Conservation (phyloP, 2,113 vertebrate species). For the Struthidea cinerea region DNA sequence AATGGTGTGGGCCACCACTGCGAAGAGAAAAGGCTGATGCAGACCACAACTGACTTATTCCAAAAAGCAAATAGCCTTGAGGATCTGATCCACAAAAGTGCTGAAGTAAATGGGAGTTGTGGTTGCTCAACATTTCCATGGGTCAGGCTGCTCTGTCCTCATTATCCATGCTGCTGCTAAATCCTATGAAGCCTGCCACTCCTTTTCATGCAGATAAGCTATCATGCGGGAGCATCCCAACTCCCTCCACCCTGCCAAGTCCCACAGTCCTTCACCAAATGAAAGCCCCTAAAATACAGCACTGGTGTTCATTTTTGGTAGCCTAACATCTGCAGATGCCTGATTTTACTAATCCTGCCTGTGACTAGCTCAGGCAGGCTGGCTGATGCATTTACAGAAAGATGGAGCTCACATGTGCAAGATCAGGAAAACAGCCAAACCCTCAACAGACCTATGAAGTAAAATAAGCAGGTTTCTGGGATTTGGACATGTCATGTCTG, state of each 20-base stretch:
- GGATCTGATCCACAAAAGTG: not conserved
- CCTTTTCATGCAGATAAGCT: not conserved
- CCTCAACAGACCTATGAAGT: conserved; percentile 14
- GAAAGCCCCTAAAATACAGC: not conserved
- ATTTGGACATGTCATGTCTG: conserved; percentile 36
- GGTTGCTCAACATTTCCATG: not conserved
- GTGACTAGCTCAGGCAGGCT: conserved; percentile 59
- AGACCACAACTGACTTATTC: not conserved
- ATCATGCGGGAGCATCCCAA: not conserved
- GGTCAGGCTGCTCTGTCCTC: not conserved
- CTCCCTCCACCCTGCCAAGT: not conserved
- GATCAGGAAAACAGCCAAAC: conserved; percentile 41
- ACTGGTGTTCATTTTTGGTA: not conserved
- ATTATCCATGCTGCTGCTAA: not conserved
- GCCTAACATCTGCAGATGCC: not conserved
- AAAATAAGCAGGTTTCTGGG: conserved; percentile 16
- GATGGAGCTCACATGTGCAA: conserved; percentile 27
- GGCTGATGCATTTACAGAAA: conserved; percentile 14
- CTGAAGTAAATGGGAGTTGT: not conserved
- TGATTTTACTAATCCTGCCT: conserved; percentile 10
- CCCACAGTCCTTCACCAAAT: not conserved
- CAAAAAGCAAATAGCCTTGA: not conserved
- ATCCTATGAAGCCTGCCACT: not conserved
- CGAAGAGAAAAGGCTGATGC: not conserved
- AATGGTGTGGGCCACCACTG: not conserved